phyloP scores from a whole-genome alignment of 2,113 vertebrate species.

The Sylvilagus bachmani region DNA sequence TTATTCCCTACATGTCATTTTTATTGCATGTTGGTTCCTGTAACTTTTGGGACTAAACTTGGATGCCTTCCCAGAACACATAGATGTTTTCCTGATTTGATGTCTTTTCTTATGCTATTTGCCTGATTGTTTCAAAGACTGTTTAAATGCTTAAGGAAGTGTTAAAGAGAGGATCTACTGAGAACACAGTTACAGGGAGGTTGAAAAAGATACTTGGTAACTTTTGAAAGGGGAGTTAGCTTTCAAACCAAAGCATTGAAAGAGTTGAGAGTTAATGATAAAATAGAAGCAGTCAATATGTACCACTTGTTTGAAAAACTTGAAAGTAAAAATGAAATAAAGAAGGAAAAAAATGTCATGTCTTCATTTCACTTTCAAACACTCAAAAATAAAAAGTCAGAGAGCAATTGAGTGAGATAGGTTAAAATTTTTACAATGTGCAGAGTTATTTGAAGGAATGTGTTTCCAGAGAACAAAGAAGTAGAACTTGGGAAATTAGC shows the following conservation, averaged over 20 bases:
- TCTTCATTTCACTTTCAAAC: not conserved
- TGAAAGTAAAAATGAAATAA: not conserved
- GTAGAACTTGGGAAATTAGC: not conserved
- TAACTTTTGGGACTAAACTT: slow-evolving; percentile 50
- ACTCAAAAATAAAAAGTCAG: not conserved
- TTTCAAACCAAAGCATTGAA: not conserved
- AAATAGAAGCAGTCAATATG: not conserved
- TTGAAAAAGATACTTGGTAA: not conserved
- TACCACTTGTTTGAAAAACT: not conserved
- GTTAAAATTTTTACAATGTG: slow-evolving; percentile 29
- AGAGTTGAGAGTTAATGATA: not conserved
- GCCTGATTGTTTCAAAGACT: not conserved
- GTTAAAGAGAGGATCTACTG: not conserved
- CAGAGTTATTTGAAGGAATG: not conserved
- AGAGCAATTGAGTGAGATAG: not conserved
- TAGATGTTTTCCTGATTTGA: not conserved
- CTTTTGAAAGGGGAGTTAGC: not conserved
- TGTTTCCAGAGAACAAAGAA: not conserved
- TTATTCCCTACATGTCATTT: not conserved
- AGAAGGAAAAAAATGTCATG: not conserved
- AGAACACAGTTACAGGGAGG: not conserved
- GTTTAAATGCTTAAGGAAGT: not conserved
- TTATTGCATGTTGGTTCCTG: slow-evolving; percentile 3
- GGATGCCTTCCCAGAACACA: slow-evolving; percentile 25
- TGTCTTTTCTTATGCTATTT: not conserved